These are phyloP conservation scores for Tubulanus polymorphus DNA, from an alignment of 2,888 invertebrate species.

Conservation along the genomic window DNA sequence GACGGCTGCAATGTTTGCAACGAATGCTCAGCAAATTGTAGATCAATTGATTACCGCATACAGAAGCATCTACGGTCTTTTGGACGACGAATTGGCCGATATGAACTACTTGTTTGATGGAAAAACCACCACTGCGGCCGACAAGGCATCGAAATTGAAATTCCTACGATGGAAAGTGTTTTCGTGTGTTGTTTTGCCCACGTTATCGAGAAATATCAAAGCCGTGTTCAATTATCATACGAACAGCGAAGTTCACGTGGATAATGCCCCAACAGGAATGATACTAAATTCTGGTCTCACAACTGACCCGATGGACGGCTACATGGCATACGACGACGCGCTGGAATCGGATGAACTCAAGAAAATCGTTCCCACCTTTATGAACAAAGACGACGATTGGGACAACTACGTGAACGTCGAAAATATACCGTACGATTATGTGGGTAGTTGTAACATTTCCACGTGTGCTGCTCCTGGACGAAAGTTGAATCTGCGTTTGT, in stretches of 20 bases:
- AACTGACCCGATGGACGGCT: background rate
- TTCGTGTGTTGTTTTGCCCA: background rate
- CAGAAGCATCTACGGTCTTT: background rate
- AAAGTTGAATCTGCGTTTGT: background rate
- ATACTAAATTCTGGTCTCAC: background rate
- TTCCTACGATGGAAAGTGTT: background rate
- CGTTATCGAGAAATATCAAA: background rate
- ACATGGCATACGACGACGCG: background rate
- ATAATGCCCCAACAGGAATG: background rate
- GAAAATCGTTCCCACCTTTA: background rate
- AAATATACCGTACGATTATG: background rate
- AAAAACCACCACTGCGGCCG: background rate
- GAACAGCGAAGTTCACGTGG: background rate
- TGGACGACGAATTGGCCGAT: background rate
- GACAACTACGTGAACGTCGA: background rate
- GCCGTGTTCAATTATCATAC: background rate
- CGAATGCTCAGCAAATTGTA: background rate
- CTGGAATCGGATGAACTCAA: background rate
- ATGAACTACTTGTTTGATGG: background rate
- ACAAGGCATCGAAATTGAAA: background rate
- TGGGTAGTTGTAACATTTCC: background rate
- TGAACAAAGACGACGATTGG: conserved; percentile 1
- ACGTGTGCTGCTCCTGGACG: background rate
- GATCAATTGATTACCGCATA: background rate
- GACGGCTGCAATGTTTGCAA: background rate